phyloP scores from a whole-genome alignment of 2,888 invertebrate species.

The Chromoteleia sp. region DNA sequence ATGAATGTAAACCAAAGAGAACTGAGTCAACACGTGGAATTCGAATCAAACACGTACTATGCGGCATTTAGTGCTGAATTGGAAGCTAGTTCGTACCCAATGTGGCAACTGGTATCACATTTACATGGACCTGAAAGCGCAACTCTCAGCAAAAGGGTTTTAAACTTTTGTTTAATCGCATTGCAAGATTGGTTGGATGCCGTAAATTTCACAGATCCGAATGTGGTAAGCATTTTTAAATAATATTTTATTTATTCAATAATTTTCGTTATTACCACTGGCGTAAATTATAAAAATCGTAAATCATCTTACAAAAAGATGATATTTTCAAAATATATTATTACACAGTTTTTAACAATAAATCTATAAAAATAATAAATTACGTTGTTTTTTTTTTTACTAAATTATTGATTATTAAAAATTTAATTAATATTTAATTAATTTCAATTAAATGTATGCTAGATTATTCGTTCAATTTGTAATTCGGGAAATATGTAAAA shows the following conservation, averaged over 20 bases:
- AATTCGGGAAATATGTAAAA: no score
- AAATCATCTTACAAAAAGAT: no score
- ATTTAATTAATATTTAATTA: no score
- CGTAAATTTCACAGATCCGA: slow-evolving; percentile 90
- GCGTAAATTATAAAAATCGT: no score
- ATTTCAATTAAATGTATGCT: no score
- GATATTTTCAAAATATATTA: no score
- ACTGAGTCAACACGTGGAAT: slow-evolving; percentile 96
- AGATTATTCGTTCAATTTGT: no score
- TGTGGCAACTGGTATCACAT: slow-evolving; percentile 98
- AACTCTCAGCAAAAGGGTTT: slow-evolving; percentile 90
- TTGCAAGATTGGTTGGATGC: slow-evolving; percentile 96
- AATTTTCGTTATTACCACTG: neutral
- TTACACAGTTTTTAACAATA: no score
- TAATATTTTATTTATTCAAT: neutral
- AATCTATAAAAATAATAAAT: no score
- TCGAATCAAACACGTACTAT: slow-evolving; percentile 98
- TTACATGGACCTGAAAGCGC: slow-evolving; percentile 91
- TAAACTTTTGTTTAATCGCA: slow-evolving; percentile 91
- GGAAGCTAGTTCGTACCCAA: slow-evolving; percentile 98
- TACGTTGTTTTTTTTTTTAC: no score
- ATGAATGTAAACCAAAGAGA: slow-evolving; percentile 99
- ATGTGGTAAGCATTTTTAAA: slow-evolving; percentile 86
- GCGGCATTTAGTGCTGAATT: slow-evolving; percentile 99
- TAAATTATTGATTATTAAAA: no score